phyloP scores from a whole-genome alignment of 2,888 invertebrate species.

The Platynereis dumerilii region DNA sequence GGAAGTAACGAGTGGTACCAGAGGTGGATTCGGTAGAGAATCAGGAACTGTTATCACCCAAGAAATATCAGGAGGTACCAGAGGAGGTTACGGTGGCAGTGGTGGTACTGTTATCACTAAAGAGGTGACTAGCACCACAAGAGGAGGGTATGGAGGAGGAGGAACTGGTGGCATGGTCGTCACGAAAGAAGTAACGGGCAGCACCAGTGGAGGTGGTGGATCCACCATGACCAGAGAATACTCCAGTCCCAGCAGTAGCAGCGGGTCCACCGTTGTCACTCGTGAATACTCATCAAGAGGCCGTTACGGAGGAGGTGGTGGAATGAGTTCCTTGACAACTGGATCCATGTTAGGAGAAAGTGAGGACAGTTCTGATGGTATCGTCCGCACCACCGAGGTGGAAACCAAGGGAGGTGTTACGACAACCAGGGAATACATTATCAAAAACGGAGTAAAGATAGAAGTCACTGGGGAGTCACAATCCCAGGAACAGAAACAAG shows the following conservation, averaged over 20 bases:
- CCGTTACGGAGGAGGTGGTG: constrained; percentile 15
- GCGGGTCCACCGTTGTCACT: too few relatives aligned
- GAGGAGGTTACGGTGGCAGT: too few relatives aligned
- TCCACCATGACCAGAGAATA: too few relatives aligned
- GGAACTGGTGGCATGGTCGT: background rate
- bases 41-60: too few relatives aligned
- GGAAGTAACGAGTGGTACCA: constrained; percentile 5
- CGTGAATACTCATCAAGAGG: background rate
- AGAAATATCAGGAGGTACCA: too few relatives aligned
- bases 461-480: too few relatives aligned
- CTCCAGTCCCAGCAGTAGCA: too few relatives aligned
- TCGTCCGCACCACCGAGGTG: background rate
- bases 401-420: constrained; percentile 1
- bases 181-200: constrained; percentile 1
- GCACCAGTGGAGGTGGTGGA: background rate
- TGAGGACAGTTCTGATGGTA: too few relatives aligned
- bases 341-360: too few relatives aligned
- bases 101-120: constrained; percentile 10
- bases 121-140: background rate
- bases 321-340: background rate
- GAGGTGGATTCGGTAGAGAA: constrained; percentile 2
- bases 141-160: background rate
- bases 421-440: constrained; percentile 14
- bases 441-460: too few relatives aligned
- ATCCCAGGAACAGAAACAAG: too few relatives aligned